Evolutionary conservation across 2,113 vertebrate genomes (phyloP).

Genomic region (Podocnemis expansa): DNA sequence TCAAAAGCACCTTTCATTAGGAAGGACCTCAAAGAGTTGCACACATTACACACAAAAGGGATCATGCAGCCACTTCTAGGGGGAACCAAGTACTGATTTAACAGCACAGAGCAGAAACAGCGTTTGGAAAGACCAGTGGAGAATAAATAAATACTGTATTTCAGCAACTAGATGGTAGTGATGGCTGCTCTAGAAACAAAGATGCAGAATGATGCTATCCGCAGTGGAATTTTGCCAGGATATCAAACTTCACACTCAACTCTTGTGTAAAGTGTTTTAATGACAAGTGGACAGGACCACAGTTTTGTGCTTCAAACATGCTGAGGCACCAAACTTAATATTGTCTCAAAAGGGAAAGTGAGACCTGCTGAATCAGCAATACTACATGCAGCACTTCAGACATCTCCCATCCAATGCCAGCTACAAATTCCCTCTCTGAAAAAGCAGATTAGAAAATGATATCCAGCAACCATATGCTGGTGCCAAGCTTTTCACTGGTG

Average conservation of each 20-base stretch:
- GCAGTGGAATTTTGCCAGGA: neutral
- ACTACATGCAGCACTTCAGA: neutral
- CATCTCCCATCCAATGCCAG: neutral
- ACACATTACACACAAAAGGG: neutral
- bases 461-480: neutral
- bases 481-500: neutral
- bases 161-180: conserved; percentile 47
- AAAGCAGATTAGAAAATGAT: neutral
- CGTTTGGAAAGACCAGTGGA: neutral
- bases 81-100: neutral
- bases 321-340: neutral
- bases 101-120: neutral
- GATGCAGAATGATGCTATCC: neutral
- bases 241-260: neutral
- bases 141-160: conserved; percentile 3
- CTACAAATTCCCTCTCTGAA: neutral
- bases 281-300: neutral
- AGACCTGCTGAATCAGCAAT: neutral
- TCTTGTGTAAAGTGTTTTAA: neutral
- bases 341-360: neutral
- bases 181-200: conserved; percentile 5
- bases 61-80: neutral
- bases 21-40: neutral
- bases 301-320: neutral
- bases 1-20: neutral